Evolutionary conservation across 2,113 vertebrate species (phyloP).

Genomic region (Toxostoma redivivum): DNA sequence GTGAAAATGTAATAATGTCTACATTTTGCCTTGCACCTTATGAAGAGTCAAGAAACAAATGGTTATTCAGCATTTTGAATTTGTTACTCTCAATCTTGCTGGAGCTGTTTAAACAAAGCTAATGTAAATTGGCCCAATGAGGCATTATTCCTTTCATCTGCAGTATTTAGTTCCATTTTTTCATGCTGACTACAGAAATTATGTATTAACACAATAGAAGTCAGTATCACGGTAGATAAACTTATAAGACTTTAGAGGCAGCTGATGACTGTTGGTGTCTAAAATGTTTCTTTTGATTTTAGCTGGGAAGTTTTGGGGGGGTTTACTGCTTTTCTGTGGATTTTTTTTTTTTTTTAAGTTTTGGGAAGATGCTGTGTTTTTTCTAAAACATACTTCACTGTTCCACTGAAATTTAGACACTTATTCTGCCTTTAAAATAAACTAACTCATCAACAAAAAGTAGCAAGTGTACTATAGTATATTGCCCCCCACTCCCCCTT

Average conservation of each 20-base stretch:
- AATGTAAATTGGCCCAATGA: background rate
- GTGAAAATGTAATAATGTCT: conserved; percentile 18
- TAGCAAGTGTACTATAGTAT: background rate
- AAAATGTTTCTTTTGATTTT: background rate
- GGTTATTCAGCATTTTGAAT: background rate
- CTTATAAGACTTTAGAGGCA: background rate
- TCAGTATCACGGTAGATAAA: background rate
- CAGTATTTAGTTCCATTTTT: background rate
- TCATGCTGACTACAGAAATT: background rate
- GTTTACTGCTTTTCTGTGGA: background rate
- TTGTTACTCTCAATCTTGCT: background rate
- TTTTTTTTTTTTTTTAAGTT: background rate
- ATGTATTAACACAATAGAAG: background rate
- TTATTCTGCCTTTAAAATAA: background rate
- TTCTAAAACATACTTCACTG: background rate
- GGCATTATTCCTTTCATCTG: background rate
- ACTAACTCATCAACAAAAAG: background rate
- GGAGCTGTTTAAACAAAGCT: background rate
- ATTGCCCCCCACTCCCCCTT: background rate
- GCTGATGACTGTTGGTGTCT: background rate
- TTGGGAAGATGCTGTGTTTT: background rate
- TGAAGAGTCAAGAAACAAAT: background rate
- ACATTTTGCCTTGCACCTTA: background rate
- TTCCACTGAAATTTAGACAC: background rate
- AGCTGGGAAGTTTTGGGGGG: background rate